Evolutionary conservation across 2,113 vertebrate genomes (phyloP), one percentile per base, ranked within the genome.

Genomic region (Calypte anna): DNA sequence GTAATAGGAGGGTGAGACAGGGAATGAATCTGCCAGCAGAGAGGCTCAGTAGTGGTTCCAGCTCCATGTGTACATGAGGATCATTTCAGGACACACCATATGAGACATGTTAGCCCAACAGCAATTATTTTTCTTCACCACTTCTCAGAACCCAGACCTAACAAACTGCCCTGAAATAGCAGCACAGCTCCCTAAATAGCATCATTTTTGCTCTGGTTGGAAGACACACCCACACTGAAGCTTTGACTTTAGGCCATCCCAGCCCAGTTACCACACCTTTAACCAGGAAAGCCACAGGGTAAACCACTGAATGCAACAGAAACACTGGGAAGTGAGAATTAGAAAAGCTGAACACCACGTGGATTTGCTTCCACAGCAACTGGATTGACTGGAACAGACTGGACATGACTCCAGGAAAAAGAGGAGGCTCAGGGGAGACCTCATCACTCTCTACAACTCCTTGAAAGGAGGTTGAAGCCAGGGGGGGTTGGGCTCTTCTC

Each of bases 221-320:
- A 95, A 93, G 86, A 88, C 79, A 86, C 90, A 81, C 69, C 88
- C 94, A 90, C 82, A 46, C 13, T 14, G 64, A 72, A 59, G 75
- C 96, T 96, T 95, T 94, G 90, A 86, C 93, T 94, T 91, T n/a
- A 64, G 93, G 90, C 82, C 88, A 90, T 83, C 66, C 85, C 66
- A 0, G 0, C 75, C 76, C 64, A 88, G 54, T 82, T 78, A 90
- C 88, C 90, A 93, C 93, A 84, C 88, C 90, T 96, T 96, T 68
- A 94, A 94, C 90, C 76, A 84, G 86, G 88, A 76, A 84, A 96
- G 90, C 91, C 93, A 90, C 68, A 36, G 61, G 88, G 84, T 95
- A 93, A 96, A 91, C 74, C 79, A 68, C 64, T 77, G 94, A 83
- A 88, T 53, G 61, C 66, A 94, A 78, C 61, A 81, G 82, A 89